Conservation (phyloP, 2,113 vertebrate species). For the Actenoides hombroni region DNA sequence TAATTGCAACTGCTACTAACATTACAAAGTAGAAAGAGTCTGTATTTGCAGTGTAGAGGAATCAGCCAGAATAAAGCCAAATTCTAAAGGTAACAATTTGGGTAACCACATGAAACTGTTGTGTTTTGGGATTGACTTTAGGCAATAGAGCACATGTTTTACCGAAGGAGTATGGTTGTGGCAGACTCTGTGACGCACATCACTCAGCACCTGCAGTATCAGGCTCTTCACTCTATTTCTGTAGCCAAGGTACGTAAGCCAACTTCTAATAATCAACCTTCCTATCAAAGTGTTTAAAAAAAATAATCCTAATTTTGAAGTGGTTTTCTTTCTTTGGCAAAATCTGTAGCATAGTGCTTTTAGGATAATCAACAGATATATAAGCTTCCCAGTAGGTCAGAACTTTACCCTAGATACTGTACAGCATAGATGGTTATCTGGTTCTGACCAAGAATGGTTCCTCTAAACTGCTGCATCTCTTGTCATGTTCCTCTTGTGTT, state of each 20-base stretch:
- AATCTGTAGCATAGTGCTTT: neutral
- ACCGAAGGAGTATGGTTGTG: conserved; percentile 91
- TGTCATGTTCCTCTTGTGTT: neutral
- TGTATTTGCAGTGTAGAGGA: neutral
- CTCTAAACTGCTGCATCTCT: neutral
- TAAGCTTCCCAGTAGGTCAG: neutral
- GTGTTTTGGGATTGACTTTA: conserved; percentile 60
- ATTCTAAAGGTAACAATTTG: neutral
- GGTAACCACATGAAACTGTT: neutral
- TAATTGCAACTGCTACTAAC: neutral
- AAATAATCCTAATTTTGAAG: neutral
- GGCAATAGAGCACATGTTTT: conserved; percentile 94
- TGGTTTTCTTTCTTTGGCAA: neutral
- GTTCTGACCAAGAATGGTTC: neutral
- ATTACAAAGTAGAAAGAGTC: neutral
- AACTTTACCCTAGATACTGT: neutral
- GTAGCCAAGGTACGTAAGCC: conserved; percentile 85
- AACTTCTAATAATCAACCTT: neutral
- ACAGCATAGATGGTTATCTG: neutral
- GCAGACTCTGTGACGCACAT: conserved; percentile 96
- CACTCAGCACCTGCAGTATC: conserved; percentile 91
- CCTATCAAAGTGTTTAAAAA: neutral
- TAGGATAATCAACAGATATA: accelerated
- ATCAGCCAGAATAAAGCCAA: neutral
- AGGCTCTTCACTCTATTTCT: conserved; percentile 89